Base-by-base conservation (phyloP, 2,797 vertebrate species). In the Amniataba percoides region DNA sequence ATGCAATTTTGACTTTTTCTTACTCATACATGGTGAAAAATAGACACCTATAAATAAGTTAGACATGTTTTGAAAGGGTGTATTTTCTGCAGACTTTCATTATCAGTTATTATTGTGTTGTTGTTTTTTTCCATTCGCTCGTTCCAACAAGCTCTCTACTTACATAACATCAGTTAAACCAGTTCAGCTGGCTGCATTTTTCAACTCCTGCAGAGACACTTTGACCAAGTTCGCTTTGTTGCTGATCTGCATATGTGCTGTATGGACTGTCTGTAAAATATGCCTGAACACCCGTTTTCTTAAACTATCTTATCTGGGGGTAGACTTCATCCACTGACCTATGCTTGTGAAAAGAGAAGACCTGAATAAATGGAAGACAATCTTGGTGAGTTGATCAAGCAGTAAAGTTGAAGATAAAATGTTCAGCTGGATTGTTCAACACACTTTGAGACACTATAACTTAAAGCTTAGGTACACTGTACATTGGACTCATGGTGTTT, bases 121-220 rank as follows among this genome's bases (percentile, higher is more conserved):
- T 36, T 31, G 3, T 31, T 27, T 31, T 31, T 31, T 31, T 31
- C n/a, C n/a, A 5, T 31, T 31, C 27, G 5, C 27, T 3, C 8
- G 34, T 45, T 46, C 1, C 10, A 3, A 25, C 42, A 48, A 2
- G 25, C 2, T 45, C 9, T 43, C 23, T 25, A 0, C 11, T 23
- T 13, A 45, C 11, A 4, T 12, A 55, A 19, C 12, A 4, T 3
- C 0, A 7, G 2, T 11, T 13, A 14, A 71, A 76, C 79, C 43
- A 21, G 79, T 76, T 61, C 0, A 16, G 8, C 34, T 36, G 34
- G 4, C 42, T 0, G 12, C 9, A 31, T 27, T 11, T 4, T 25
- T 4, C 7, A 11, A 14, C 13, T 1, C 14, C 23, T 5, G 1
- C n/a, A 4, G 2, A 9, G 1, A 18, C 2, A n/a, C 1, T 36